Evolutionary conservation across 2,888 invertebrate species (phyloP).

Genomic region (Barypeithes pellucidus): DNA sequence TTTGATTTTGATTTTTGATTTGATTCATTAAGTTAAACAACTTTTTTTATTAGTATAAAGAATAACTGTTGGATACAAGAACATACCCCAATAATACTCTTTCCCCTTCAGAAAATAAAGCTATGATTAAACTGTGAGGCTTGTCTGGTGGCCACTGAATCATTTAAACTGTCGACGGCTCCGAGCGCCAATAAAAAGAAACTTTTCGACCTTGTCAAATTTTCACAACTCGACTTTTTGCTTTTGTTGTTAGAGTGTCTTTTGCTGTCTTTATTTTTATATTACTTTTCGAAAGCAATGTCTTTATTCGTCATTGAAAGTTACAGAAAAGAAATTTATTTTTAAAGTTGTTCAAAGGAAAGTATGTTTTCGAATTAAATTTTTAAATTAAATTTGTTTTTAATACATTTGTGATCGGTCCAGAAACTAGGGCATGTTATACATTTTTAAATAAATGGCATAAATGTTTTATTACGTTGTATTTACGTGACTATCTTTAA

Average conservation of each 20-base stretch:
- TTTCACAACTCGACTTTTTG: slow-evolving; percentile 37
- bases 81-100: slow-evolving; percentile 14
- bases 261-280: slow-evolving; percentile 25
- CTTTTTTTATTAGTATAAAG: too few species aligned
- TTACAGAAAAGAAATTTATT: slow-evolving; percentile 10
- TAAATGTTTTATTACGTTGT: too few species aligned
- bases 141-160: slow-evolving; percentile 41
- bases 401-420: too few species aligned
- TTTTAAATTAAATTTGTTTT: too few species aligned
- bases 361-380: too few species aligned
- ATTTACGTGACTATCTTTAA: too few species aligned
- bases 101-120: slow-evolving; percentile 30
- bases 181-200: slow-evolving; percentile 30
- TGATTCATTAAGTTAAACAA: too few species aligned
- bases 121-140: slow-evolving; percentile 48
- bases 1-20: too few species aligned
- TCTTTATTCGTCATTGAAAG: not conserved
- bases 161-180: slow-evolving; percentile 44
- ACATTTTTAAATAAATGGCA: too few species aligned
- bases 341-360: too few species aligned
- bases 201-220: slow-evolving; percentile 43
- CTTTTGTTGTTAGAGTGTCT: slow-evolving; percentile 20
- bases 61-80: not conserved
- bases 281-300: slow-evolving; percentile 12
- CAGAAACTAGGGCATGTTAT: too few species aligned